A percentile compares a stretch with the other conserved stretches of the same genome.
These are phyloP conservation scores for Mythimna impura DNA, from an alignment of 2,888 invertebrate genomes.

Conservation along the genomic window DNA sequence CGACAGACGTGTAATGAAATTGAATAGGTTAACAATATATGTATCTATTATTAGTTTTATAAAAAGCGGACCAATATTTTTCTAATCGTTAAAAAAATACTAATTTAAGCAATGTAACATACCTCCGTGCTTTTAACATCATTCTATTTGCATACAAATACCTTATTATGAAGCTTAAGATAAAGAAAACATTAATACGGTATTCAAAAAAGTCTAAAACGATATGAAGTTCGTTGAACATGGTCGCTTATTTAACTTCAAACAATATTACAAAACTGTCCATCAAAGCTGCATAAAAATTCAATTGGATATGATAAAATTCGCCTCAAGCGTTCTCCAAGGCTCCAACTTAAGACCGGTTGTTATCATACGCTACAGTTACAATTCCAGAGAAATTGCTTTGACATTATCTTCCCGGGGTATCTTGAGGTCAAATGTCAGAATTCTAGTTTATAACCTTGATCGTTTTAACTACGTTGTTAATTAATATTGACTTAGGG, in stretches of 20 bases:
- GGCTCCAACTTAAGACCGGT: constrained; percentile 63
- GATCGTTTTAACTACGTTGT: constrained; percentile 39
- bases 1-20: constrained; percentile 1
- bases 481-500: constrained; percentile 35
- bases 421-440: constrained; percentile 69
- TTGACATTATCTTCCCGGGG: constrained; percentile 68
- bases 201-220: constrained; percentile 18
- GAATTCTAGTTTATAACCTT: constrained; percentile 61
- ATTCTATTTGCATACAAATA: constrained; percentile 27
- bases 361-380: constrained; percentile 62
- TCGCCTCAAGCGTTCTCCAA: constrained; percentile 57
- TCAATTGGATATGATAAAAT: constrained; percentile 49
- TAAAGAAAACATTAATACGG: constrained; percentile 4
- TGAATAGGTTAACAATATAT: neutral
- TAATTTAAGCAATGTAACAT: neutral
- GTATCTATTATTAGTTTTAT: neutral
- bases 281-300: constrained; percentile 52
- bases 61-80: too few relatives aligned
- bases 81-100: too few relatives aligned
- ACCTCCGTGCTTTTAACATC: neutral
- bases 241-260: constrained; percentile 31
- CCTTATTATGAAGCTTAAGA: constrained; percentile 13
- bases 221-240: constrained; percentile 9
- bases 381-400: constrained; percentile 67
- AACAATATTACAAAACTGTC: constrained; percentile 44